A percentile compares a stretch with the other conserved stretches of the same genome.
Evolutionary conservation across 2,888 invertebrate genomes (phyloP).

Genomic region (Drosophila gaucha): DNA sequence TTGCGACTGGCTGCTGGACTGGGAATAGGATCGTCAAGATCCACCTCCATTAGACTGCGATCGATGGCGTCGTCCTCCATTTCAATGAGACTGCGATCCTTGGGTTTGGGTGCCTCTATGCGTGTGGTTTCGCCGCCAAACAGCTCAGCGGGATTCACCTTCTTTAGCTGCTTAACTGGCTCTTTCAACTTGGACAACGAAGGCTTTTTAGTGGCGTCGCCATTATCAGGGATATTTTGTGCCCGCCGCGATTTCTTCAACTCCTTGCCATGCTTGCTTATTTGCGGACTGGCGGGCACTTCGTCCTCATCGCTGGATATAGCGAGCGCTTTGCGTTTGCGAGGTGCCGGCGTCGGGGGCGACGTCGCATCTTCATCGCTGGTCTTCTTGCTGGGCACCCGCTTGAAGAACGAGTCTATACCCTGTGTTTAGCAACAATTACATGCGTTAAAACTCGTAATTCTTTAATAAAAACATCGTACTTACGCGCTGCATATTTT

Average conservation of each 20-base stretch:
- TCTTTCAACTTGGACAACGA: conserved; percentile 71
- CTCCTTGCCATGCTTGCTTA: conserved; percentile 80
- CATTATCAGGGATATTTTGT: conserved; percentile 13
- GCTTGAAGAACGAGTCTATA: conserved; percentile 75
- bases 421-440: conserved; percentile 43
- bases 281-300: conserved; percentile 86
- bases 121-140: conserved; percentile 88
- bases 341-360: conserved; percentile 43
- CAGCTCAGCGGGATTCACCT: conserved; percentile 85
- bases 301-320: conserved; percentile 87
- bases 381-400: conserved; percentile 45
- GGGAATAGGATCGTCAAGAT: conserved; percentile 65
- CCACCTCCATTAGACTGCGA: conserved; percentile 73
- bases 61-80: conserved; percentile 88
- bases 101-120: conserved; percentile 84
- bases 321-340: conserved; percentile 82
- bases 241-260: conserved; percentile 84
- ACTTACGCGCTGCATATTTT: conserved; percentile 79
- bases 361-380: conserved; percentile 53
- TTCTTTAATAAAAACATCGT: background rate
- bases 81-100: conserved; percentile 78
- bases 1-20: conserved; percentile 30
- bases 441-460: background rate
- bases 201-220: conserved; percentile 54
- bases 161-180: conserved; percentile 75